Percentiles rank a stretch among this genome's conserved stretches.
phyloP scores from a whole-genome alignment of 2,888 invertebrate species.

The Meganola albula region DNA sequence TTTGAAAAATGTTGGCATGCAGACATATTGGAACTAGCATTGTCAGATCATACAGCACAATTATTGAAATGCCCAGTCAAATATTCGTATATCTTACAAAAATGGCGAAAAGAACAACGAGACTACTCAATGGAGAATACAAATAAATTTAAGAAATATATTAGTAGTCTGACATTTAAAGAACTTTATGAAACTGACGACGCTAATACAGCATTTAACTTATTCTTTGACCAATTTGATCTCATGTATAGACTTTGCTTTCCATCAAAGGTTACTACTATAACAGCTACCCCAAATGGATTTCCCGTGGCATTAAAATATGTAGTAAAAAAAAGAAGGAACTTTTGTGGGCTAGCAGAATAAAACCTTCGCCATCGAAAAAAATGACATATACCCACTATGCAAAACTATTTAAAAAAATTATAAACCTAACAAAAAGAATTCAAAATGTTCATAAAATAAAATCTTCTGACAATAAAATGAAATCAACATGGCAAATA shows the following conservation, averaged over 20 bases:
- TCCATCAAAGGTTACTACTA: not conserved
- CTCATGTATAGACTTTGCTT: not conserved
- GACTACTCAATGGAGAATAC: no score
- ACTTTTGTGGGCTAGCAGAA: not conserved
- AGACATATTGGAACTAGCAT: no score
- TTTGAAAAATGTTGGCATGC: no score
- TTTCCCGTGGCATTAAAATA: not conserved
- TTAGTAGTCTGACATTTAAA: not conserved
- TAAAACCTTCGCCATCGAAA: not conserved
- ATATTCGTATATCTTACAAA: no score
- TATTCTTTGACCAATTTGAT: not conserved
- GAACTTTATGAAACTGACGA: constrained; percentile 1
- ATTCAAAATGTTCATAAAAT: constrained; percentile 1
- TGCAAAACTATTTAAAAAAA: constrained; percentile 1
- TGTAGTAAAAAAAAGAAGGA: not conserved
- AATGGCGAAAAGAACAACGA: no score
- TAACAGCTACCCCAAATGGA: no score
- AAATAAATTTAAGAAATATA: not conserved
- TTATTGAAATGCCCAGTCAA: no score
- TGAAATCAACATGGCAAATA: constrained; percentile 1
- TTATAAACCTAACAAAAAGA: not conserved
- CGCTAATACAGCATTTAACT: not conserved
- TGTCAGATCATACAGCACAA: no score
- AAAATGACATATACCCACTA: not conserved
- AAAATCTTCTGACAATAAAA: constrained; percentile 1